Evolutionary conservation across 2,797 vertebrate species (phyloP), one percentile per base, ranked within the genome.

Genomic region (Apogon hyalosoma): DNA sequence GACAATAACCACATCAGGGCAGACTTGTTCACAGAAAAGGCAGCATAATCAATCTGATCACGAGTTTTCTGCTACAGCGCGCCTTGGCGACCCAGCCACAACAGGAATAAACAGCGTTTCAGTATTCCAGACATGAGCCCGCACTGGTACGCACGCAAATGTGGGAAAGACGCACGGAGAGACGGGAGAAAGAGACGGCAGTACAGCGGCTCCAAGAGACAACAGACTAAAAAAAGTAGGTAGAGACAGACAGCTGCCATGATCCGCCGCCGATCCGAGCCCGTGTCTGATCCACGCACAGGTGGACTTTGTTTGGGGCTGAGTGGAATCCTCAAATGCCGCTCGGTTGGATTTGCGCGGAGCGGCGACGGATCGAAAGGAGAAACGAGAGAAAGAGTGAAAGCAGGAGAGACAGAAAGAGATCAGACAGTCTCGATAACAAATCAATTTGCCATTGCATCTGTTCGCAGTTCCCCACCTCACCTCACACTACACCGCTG

Each of bases 381-480:
- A 48, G 41, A 13, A 62, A 63, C 33, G 41, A 55, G 42, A 33
- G 11, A 63, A 61, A 18, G 68, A 66, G 75, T 69, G 78, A 70
- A 67, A 82, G 59, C 60, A 13, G 56, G 60, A 28, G 28, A 36
- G 11, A 12, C 60, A 50, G 61, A 38, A n/a, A 67, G 51, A 57
- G 75, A 82, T 86, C 77, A 86, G 79, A 83, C 83, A 70, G 67
- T 58, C 61, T 87, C 82, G 71, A 87, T 84, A 87, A 89, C 78
- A 87, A 87, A 90, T 90, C 83, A 88, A 87, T 88, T 73, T 84
- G 55, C 78, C 74, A 48, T 75, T 52, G 66, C 77, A 64, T 88
- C 73, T 74, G 69, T 81, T 76, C 69, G 66, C 54, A 66, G 56
- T 65, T 73, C 50, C 61, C 51, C 3, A 36, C 33, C 33, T 36